Evolutionary conservation across 1,140 invertebrate genomes (phyloP).

Genomic region (Alviniconcha marisindica): DNA sequence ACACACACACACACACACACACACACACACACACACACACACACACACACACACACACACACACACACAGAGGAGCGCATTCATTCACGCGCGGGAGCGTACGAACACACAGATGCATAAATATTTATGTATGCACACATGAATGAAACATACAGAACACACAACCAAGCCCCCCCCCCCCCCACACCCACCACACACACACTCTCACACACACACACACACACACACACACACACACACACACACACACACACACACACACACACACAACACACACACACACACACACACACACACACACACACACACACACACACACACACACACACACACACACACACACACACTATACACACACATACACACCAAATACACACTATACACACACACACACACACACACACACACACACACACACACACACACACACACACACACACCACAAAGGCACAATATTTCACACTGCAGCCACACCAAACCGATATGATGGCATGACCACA

Average conservation of each 20-base stretch:
- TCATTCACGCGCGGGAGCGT: too few species aligned
- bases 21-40: background rate
- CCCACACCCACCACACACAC: too few species aligned
- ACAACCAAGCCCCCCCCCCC: too few species aligned
- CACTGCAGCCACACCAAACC: too few species aligned
- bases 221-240: background rate
- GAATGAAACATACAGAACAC: too few species aligned
- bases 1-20: background rate
- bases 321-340: background rate
- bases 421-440: background rate
- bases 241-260: background rate
- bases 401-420: slow-evolving; percentile 15
- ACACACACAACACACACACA: background rate
- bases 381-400: slow-evolving; percentile 9
- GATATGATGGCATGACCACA: too few species aligned
- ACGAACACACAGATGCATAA: too few species aligned
- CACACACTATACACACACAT: background rate
- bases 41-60: background rate
- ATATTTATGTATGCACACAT: too few species aligned
- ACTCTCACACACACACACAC: background rate
- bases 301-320: background rate
- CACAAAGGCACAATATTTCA: background rate
- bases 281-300: background rate
- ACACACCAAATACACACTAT: background rate
- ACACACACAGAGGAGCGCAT: background rate